These are phyloP conservation scores for Xanthorhoe designata DNA, from an alignment of 2,888 invertebrate genomes.

Conservation along the genomic window DNA sequence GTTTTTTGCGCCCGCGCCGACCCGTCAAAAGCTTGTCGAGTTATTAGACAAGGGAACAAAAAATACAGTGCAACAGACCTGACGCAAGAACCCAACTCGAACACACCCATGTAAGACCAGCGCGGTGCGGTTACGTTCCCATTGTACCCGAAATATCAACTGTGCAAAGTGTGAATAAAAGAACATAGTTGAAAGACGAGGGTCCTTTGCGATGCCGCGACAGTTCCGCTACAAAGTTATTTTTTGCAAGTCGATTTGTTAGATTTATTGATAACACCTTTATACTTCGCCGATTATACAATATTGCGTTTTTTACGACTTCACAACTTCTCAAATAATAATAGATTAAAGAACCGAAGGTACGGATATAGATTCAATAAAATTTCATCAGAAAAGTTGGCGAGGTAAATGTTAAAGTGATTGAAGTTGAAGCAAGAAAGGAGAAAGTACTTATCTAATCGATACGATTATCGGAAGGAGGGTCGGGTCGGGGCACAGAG, in stretches of 20 bases:
- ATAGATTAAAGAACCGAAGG: slow-evolving; percentile 19
- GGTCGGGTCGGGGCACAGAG: slow-evolving; percentile 60
- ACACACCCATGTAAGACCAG: slow-evolving; percentile 68
- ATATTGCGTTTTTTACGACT: slow-evolving; percentile 36
- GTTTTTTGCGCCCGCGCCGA: slow-evolving; percentile 83
- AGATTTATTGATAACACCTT: slow-evolving; percentile 53
- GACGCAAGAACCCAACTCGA: slow-evolving; percentile 67
- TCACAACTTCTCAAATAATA: slow-evolving; percentile 33
- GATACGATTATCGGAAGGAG: slow-evolving; percentile 69
- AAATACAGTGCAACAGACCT: slow-evolving; percentile 74
- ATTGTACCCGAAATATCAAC: slow-evolving; percentile 70
- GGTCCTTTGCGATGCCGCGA: slow-evolving; percentile 64
- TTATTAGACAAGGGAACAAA: slow-evolving; percentile 78
- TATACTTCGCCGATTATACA: slow-evolving; percentile 40
- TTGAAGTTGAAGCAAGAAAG: slow-evolving; percentile 52
- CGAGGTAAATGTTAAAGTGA: slow-evolving; percentile 47
- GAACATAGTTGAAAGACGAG: slow-evolving; percentile 56
- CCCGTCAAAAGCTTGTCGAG: slow-evolving; percentile 84
- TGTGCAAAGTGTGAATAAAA: slow-evolving; percentile 78
- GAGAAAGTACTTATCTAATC: slow-evolving; percentile 64
- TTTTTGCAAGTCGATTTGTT: slow-evolving; percentile 58
- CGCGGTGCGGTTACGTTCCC: slow-evolving; percentile 75
- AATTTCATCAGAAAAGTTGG: slow-evolving; percentile 40
- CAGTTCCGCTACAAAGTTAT: slow-evolving; percentile 51
- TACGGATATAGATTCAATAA: slow-evolving; percentile 26